Base-by-base conservation (phyloP, 1,140 invertebrate species). In the Heliconius himera region DNA sequence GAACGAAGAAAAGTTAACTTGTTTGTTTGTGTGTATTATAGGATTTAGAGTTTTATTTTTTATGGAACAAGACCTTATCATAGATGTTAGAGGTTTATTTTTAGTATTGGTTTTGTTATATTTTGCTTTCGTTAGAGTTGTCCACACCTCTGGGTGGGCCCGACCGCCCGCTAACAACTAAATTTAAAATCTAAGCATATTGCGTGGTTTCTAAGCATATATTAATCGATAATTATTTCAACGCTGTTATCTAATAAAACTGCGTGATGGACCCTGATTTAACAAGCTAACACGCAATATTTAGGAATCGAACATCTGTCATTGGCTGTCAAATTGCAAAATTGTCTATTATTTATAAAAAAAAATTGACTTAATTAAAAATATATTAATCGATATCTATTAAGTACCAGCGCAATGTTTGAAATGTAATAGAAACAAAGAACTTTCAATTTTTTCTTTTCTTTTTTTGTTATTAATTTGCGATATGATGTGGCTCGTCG, bases 61-160 rank as follows among this genome's bases (percentile, higher is more conserved):
- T 33, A 66, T 46, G 22, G 36, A 9, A 16, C 16, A 80, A 73
- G 70, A n/a, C 73, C 26, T 20, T 22, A 6, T n/a, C n/a, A 20
- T 36, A 73, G 33, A 73, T 16, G 49, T 36, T 66, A 3, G 38
- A 56, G 13, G 9, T 16, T 22, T 60, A 36, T 22, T n/a, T 73
- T 38, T 38, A 2, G 51, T 49, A 20, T 36, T 51, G 29, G 72
- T 66, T 74, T 41, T 74, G 72, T 81, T 70, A 76, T 81, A 81
- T 71, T 91, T 91, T 85, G 89, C 90, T 91, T 91, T 91, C 82
- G 88, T 89, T 82, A 88, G 86, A 77, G 26, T 88, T 90, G 88
- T 92, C 90, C 89, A 93, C 91, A 92, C 89, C 91, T 91, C 84
- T 92, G 91, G 91, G 90, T 93, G 91, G 91, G 88, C 88, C 82